Conservation (phyloP, 2,888 invertebrate species). For the Drosophila cracens region DNA sequence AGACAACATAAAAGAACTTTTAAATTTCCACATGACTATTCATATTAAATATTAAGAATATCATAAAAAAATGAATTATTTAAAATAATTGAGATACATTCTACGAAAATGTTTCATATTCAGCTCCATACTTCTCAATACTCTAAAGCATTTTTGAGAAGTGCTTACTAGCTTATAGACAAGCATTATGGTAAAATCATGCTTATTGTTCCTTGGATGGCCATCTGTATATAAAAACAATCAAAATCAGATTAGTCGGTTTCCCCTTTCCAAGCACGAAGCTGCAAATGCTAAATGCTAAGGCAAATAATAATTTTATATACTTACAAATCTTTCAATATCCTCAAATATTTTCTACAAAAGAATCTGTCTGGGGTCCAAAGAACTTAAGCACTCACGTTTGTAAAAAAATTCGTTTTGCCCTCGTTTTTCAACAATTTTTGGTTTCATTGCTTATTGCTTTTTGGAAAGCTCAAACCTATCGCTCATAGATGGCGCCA, state of each 20-base stretch:
- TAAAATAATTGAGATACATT: background rate
- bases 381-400: too few relatives aligned
- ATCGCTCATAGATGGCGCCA: too few relatives aligned
- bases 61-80: background rate
- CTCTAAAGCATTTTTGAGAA: background rate
- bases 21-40: background rate
- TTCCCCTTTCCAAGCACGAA: slow-evolving; percentile 1
- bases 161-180: background rate
- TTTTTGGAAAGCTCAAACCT: too few relatives aligned
- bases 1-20: background rate
- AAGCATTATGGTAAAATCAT: background rate
- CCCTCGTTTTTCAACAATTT: too few relatives aligned
- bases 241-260: slow-evolving; percentile 65
- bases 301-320: too few relatives aligned
- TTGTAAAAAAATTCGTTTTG: too few relatives aligned
- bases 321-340: too few relatives aligned
- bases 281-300: too few relatives aligned
- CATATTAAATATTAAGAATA: too few relatives aligned
- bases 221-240: slow-evolving; percentile 61
- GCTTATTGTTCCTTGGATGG: background rate
- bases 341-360: too few relatives aligned
- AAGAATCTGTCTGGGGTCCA: too few relatives aligned
- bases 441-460: too few relatives aligned
- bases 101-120: background rate
- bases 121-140: background rate